Evolutionary conservation across 2,113 vertebrate species (phyloP), one percentile per base, ranked within the genome.

Genomic region (Datnioides undecimradiatus): DNA sequence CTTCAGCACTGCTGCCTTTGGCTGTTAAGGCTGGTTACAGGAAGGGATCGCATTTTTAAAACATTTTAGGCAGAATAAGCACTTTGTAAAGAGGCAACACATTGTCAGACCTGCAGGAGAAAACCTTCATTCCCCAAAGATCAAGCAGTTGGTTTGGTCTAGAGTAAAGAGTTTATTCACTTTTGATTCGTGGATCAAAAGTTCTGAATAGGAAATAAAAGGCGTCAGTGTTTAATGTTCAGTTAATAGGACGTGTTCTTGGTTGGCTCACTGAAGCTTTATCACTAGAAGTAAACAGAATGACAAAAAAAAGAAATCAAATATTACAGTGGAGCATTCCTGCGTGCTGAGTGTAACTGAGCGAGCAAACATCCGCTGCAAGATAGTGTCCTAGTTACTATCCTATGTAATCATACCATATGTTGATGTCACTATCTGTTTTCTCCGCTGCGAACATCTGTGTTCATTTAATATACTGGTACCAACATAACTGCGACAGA

Each of bases 401-500:
- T 80, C 25, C 49, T 64, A 29, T 33, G 25, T 74, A 73, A 67
- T 59, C 68, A 63, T n/a, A 71, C 76, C 64, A 82, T 66, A 76
- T 87, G 76, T 65, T 54, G 43, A 58, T 77, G 27, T 59, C 31
- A 17, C 54, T 3, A 8, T 74, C 21, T 54, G 9, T 64, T 67
- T 64, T 16, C 49, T 67, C 23, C 36, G 31, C 38, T 52, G 58
- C 51, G 72, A 72, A 64, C 63, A 84, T 75, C 69, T 48, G 62
- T 31, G 54, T 57, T 66, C 46, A 65, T 36, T 72, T 70, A 43
- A 63, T 69, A 74, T 41, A 31, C 31, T 73, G 51, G 27, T 40
- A 25, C 16, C 2, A 13, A 19, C 59, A 43, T 33, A 51, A 70
- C 27, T 63, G 34, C 49, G 51, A 73, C 41, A 60, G 45, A 70